phyloP scores from a whole-genome alignment of 1,140 invertebrate species.

The Megathymus violae region DNA sequence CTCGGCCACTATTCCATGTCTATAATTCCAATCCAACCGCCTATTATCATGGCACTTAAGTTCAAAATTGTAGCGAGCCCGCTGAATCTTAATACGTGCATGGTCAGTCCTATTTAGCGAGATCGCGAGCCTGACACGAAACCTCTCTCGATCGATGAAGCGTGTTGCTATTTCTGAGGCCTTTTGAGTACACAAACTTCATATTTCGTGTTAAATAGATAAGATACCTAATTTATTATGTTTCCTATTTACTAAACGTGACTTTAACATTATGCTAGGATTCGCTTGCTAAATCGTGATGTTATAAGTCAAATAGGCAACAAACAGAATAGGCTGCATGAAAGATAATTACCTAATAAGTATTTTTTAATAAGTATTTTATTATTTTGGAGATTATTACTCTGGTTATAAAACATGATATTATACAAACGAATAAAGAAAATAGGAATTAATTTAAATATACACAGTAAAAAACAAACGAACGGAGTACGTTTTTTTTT shows the following conservation, averaged over 20 bases:
- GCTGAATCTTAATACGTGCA: slow-evolving; percentile 35
- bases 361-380: too few relatives aligned
- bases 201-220: slow-evolving; percentile 27
- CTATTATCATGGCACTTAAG: slow-evolving; percentile 18
- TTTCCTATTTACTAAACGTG: slow-evolving; percentile 13
- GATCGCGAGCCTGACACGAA: slow-evolving; percentile 50
- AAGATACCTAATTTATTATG: slow-evolving; percentile 35
- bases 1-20: slow-evolving; percentile 52
- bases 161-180: slow-evolving; percentile 48
- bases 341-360: too few relatives aligned
- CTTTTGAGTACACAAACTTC: slow-evolving; percentile 23
- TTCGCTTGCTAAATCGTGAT: too few relatives aligned
- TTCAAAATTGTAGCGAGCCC: slow-evolving; percentile 24
- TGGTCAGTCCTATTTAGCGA: slow-evolving; percentile 55
- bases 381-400: too few relatives aligned
- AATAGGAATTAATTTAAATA: too few relatives aligned
- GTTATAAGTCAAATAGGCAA: too few relatives aligned
- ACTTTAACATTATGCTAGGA: slow-evolving; percentile 10
- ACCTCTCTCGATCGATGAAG: slow-evolving; percentile 53
- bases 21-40: slow-evolving; percentile 14
- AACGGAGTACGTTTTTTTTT: too few relatives aligned
- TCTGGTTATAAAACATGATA: too few relatives aligned
- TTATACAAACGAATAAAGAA: too few relatives aligned
- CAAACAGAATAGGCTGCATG: too few relatives aligned
- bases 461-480: too few relatives aligned